Evolutionary conservation across 2,797 vertebrate species (phyloP), one percentile per base, ranked within the genome.

Genomic region (Iguana delicatissima): DNA sequence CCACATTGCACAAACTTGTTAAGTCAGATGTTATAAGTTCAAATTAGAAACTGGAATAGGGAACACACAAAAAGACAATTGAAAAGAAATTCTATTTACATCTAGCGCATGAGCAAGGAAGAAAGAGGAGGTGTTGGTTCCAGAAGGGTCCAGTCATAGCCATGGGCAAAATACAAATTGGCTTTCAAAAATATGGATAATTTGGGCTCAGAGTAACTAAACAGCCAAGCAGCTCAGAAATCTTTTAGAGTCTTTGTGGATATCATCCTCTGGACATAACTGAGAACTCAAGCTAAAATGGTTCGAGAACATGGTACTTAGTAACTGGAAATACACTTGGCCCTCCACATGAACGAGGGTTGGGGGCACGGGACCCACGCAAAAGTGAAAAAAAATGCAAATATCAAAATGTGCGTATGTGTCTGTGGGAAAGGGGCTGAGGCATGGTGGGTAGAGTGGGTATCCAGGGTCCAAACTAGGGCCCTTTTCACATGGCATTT

Each of bases 1-100:
- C 32, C 89, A 91, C 92, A 89, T 86, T 42, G 89, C 64, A 89
- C 0, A 80, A 81, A 59, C 87, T 88, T 91, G 82, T 85, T 90
- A 10, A 91, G 64, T 92, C 13, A 92, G 93, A 57, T 0, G 74
- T 85, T 29, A 69, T 16, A 52, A 74, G 18, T 80, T 52, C 67
- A 64, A 80, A 67, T 57, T 26, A 64, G 69, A 64, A 83, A 83
- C 35, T 6, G 4, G 2, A 20, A 6, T 5, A 20, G 29, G 32
- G 86, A 35, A 7, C 77, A 64, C 81, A 64, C 6, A 87, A 92
- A 82, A 22, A 83, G 29, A 72, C 42, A 62, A 35, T n/a, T 81
- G 59, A 82, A 64, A 57, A 82, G n/a, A 73, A 18, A 8, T 67
- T 74, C 46, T 76, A 42, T 86, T 22, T 13, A 89, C n/a, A 81